Conservation (phyloP, 1,140 invertebrate species). For the Sycobia sp. region DNA sequence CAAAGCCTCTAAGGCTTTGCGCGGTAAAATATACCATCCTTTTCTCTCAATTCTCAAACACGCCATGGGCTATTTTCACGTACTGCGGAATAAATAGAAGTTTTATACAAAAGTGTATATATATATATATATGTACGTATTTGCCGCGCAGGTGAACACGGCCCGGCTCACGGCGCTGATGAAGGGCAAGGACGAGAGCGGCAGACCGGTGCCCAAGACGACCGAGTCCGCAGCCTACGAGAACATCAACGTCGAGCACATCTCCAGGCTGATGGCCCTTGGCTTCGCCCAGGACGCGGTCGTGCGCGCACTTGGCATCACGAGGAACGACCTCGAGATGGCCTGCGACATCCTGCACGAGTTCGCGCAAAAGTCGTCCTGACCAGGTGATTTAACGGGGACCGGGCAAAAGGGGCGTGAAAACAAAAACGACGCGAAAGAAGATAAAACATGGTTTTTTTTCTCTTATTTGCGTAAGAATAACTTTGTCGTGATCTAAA, state of each 20-base stretch:
- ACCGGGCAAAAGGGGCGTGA: too few relatives aligned
- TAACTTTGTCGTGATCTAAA: too few relatives aligned
- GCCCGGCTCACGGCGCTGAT: slow-evolving; percentile 54
- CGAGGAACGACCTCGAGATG: slow-evolving; percentile 91
- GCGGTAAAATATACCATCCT: too few relatives aligned
- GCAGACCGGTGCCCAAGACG: slow-evolving; percentile 44
- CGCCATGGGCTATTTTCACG: too few relatives aligned
- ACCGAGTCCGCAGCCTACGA: slow-evolving; percentile 71
- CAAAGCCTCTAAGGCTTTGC: too few relatives aligned
- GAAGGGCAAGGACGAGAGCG: slow-evolving; percentile 53
- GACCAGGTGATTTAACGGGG: slow-evolving; percentile 53
- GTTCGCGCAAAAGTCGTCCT: slow-evolving; percentile 75
- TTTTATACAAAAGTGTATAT: too few relatives aligned
- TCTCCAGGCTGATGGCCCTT: slow-evolving; percentile 82
- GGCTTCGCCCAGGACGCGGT: slow-evolving; percentile 90
- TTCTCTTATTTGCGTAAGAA: too few relatives aligned
- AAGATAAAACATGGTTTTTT: too few relatives aligned
- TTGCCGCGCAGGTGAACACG: slow-evolving; percentile 46
- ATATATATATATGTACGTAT: too few relatives aligned
- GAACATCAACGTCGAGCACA: slow-evolving; percentile 90
- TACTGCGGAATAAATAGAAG: too few relatives aligned
- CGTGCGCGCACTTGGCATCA: slow-evolving; percentile 86
- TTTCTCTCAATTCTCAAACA: too few relatives aligned
- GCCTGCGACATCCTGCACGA: slow-evolving; percentile 93
- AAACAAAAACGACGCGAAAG: too few relatives aligned